Percentiles rank a stretch among this genome's conserved stretches.
Evolutionary conservation across 2,113 vertebrate genomes (phyloP).

Genomic region (Edolisoma coerulescens): DNA sequence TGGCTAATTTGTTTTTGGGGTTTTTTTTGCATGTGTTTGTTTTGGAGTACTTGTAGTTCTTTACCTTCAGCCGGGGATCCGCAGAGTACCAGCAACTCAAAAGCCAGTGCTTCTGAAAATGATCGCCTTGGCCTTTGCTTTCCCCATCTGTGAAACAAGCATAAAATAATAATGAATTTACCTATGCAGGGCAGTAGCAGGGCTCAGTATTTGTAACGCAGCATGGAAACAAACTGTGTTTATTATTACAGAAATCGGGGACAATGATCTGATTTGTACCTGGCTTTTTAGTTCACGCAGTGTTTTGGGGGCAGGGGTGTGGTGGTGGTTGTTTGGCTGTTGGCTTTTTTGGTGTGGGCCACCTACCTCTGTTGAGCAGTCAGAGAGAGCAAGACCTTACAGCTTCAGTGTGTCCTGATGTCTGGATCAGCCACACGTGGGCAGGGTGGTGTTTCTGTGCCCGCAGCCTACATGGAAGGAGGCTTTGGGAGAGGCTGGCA

Average conservation of each 20-base stretch:
- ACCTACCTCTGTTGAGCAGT: neutral
- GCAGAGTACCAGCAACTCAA: neutral
- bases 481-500: neutral
- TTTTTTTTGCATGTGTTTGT: neutral
- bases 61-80: neutral
- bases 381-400: neutral
- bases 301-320: neutral
- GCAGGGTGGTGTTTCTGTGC: neutral
- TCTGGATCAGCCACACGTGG: neutral
- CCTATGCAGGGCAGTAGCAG: neutral
- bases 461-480: neutral
- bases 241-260: neutral
- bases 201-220: neutral
- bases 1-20: neutral
- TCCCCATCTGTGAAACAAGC: neutral
- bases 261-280: neutral
- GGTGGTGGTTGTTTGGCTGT: neutral
- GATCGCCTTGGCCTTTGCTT: neutral
- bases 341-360: neutral
- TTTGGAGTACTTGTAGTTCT: neutral
- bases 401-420: neutral
- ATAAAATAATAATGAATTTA: neutral
- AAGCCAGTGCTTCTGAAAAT: neutral
- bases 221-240: neutral
- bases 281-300: neutral